phyloP scores from a whole-genome alignment of 2,797 vertebrate species.

The Sciaenops ocellatus region DNA sequence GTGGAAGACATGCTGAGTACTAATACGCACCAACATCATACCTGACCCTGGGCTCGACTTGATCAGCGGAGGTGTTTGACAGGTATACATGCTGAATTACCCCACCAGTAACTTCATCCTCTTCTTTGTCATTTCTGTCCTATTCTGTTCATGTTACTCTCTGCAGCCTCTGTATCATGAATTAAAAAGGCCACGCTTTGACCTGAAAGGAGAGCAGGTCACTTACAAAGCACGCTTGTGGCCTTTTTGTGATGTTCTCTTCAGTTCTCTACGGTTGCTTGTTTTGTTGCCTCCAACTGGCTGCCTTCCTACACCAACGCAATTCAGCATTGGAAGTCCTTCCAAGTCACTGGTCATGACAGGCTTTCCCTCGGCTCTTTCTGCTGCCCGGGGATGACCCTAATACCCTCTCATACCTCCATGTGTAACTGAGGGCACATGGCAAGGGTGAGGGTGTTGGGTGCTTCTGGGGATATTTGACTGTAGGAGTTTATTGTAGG shows the following conservation, averaged over 20 bases:
- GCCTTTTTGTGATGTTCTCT: constrained; percentile 56
- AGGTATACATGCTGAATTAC: constrained; percentile 29
- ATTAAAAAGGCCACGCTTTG: constrained; percentile 63
- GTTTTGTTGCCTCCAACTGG: constrained; percentile 63
- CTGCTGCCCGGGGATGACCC: constrained; percentile 52
- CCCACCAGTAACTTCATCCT: constrained; percentile 26
- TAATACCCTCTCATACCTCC: constrained; percentile 52
- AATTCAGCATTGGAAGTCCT: constrained; percentile 56
- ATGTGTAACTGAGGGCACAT: constrained; percentile 53
- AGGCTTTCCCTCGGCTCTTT: constrained; percentile 66
- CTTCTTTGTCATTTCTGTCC: constrained; percentile 51
- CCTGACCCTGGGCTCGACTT: constrained; percentile 52
- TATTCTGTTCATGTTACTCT: constrained; percentile 45
- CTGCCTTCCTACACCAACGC: constrained; percentile 58
- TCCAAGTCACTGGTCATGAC: constrained; percentile 74
- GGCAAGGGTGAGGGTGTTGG: constrained; percentile 1
- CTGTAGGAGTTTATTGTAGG: constrained; percentile 10
- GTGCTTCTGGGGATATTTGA: not conserved
- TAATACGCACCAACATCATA: constrained; percentile 66
- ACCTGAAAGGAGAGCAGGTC: constrained; percentile 66
- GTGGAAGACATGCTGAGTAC: constrained; percentile 39
- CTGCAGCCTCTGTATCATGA: constrained; percentile 52
- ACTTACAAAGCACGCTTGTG: constrained; percentile 49
- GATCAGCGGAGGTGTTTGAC: constrained; percentile 63
- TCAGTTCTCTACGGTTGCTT: constrained; percentile 24